phyloP scores from a whole-genome alignment of 2,888 invertebrate species.

The Sphaeridia pumilis region DNA sequence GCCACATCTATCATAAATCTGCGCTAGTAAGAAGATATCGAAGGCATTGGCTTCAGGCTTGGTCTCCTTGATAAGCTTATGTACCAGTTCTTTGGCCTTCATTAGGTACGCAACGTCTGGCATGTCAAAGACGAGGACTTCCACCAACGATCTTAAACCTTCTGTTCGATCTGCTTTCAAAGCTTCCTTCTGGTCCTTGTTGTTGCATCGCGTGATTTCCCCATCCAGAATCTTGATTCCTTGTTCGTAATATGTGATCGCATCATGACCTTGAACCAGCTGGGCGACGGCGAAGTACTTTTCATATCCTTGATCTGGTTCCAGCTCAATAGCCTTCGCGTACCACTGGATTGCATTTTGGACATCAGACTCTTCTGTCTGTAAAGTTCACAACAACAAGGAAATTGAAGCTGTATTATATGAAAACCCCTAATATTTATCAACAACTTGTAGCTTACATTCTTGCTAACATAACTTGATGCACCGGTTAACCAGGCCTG shows the following conservation, averaged over 20 bases:
- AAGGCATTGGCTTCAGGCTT: background rate
- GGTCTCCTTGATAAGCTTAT: background rate
- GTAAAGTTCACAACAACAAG: background rate
- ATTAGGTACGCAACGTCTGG: background rate
- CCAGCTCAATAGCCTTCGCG: constrained; percentile 12
- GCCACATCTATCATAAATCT: constrained; percentile 10
- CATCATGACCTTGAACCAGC: background rate
- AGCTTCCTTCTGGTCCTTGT: constrained; percentile 1
- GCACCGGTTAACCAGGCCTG: constrained; percentile 8
- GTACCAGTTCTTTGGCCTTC: constrained; percentile 10
- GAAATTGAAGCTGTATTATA: background rate
- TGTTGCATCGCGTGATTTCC: background rate
- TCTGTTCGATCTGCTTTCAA: constrained; percentile 10
- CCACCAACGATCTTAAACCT: constrained; percentile 6
- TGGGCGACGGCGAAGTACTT: constrained; percentile 14
- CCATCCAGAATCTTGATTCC: constrained; percentile 6
- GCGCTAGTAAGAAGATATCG: constrained; percentile 12
- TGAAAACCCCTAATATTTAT: no score
- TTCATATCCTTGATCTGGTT: constrained; percentile 12
- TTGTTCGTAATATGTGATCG: constrained; percentile 3
- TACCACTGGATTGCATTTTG: constrained; percentile 9
- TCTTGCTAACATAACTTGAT: constrained; percentile 10
- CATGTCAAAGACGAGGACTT: constrained; percentile 7
- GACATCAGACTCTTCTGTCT: constrained; percentile 8
- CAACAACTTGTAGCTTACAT: background rate